These are phyloP conservation scores for Lochmaea capreae DNA, from an alignment of 2,888 invertebrate genomes.

Conservation along the genomic window DNA sequence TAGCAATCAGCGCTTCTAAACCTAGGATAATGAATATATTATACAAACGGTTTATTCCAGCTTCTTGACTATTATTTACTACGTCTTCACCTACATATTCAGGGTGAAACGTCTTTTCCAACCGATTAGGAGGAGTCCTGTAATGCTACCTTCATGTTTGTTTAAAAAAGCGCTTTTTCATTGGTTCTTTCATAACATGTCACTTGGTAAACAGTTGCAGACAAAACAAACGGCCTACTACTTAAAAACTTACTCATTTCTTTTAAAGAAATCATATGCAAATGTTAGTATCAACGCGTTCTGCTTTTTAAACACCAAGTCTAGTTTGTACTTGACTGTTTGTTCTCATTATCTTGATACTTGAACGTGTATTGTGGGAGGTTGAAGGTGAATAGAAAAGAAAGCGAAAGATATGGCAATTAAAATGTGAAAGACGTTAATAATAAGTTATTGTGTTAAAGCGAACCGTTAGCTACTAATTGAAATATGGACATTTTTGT, in stretches of 20 bases:
- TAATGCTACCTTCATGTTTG: background rate
- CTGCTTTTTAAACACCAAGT: background rate
- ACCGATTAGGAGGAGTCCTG: background rate
- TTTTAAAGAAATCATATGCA: conserved; percentile 4
- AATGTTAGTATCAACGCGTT: background rate
- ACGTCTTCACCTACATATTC: background rate
- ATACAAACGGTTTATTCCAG: background rate
- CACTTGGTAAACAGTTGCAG: conserved; percentile 1
- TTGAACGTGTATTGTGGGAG: background rate
- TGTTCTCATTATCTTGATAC: conserved; percentile 4
- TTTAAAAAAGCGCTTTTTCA: background rate
- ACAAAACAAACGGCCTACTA: background rate
- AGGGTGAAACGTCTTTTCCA: background rate
- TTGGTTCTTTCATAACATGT: background rate
- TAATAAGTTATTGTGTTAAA: background rate
- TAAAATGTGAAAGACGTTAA: background rate
- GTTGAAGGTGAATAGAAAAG: background rate
- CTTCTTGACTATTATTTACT: background rate
- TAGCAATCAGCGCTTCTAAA: background rate
- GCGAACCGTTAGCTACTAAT: background rate
- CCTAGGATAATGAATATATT: background rate
- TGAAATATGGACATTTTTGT: background rate
- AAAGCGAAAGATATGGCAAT: background rate
- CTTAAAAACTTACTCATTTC: background rate
- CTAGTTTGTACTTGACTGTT: background rate